Conservation (phyloP, 2,797 vertebrate species). For the Manis pentadactyla region DNA sequence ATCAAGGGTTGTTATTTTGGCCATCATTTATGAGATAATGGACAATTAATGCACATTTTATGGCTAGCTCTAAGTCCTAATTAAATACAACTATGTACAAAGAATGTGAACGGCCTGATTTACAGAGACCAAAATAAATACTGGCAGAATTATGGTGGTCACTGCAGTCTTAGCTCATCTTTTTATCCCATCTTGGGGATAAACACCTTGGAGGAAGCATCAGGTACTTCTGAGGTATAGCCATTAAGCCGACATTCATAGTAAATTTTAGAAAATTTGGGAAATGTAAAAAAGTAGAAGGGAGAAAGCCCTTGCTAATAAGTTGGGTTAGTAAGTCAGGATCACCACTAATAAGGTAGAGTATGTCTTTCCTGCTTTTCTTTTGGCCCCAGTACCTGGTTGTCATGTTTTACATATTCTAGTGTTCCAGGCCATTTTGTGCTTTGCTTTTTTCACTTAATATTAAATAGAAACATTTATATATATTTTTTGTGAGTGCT, state of each 20-base stretch:
- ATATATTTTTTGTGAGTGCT: background rate
- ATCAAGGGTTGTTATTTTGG: constrained; percentile 83
- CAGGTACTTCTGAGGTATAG: background rate
- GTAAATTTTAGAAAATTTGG: constrained; percentile 4
- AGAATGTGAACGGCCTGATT: constrained; percentile 82
- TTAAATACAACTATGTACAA: constrained; percentile 87
- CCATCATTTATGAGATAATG: constrained; percentile 85
- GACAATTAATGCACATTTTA: constrained; percentile 85
- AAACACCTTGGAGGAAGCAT: constrained; percentile 54
- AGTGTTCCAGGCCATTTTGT: background rate
- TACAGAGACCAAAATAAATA: constrained; percentile 79
- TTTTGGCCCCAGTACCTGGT: background rate
- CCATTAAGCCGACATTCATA: background rate
- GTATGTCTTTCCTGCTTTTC: background rate
- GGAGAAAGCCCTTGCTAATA: background rate
- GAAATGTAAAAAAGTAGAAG: background rate
- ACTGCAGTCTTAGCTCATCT: constrained; percentile 32
- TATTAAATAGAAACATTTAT: background rate
- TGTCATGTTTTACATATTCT: constrained; percentile 3
- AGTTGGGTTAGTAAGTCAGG: background rate
- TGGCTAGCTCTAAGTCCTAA: constrained; percentile 83
- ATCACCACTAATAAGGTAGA: background rate
- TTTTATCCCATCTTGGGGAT: constrained; percentile 51
- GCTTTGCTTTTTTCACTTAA: background rate
- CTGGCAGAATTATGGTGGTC: constrained; percentile 68